Percentiles rank a stretch among this genome's conserved stretches.
These are phyloP conservation scores for Motacilla tschutschensis DNA, from an alignment of 2,113 vertebrate species.

Conservation along the genomic window DNA sequence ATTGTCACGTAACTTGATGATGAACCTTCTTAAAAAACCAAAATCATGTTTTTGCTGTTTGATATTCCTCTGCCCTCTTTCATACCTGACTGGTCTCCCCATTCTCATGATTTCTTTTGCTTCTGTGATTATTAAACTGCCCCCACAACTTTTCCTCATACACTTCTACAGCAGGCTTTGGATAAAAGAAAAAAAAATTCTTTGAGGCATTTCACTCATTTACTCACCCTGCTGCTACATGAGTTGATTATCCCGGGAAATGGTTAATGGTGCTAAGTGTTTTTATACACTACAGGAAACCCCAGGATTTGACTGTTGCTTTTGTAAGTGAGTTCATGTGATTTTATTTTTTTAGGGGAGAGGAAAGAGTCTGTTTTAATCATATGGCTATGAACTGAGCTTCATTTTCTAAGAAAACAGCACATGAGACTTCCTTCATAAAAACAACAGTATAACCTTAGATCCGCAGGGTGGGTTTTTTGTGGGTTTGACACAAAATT, in stretches of 20 bases:
- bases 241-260: conserved; percentile 22
- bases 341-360: conserved; percentile 14
- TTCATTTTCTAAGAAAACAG: conserved; percentile 38
- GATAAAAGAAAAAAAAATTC: background rate
- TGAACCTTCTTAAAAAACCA: background rate
- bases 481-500: conserved; percentile 4
- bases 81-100: background rate
- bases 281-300: conserved; percentile 16
- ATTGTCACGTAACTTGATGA: background rate
- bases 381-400: background rate
- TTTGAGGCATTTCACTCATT: background rate
- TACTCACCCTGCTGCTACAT: background rate
- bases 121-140: background rate
- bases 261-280: conserved; percentile 1
- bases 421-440: background rate
- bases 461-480: background rate
- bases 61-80: background rate
- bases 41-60: background rate
- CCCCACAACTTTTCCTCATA: background rate
- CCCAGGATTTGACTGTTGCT: conserved; percentile 4
- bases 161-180: background rate
- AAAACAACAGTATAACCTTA: conserved; percentile 21
- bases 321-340: conserved; percentile 28
- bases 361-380: conserved; percentile 16
- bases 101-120: background rate